These are phyloP conservation scores for Troides aeacus DNA, from an alignment of 2,888 invertebrate genomes.

Conservation along the genomic window DNA sequence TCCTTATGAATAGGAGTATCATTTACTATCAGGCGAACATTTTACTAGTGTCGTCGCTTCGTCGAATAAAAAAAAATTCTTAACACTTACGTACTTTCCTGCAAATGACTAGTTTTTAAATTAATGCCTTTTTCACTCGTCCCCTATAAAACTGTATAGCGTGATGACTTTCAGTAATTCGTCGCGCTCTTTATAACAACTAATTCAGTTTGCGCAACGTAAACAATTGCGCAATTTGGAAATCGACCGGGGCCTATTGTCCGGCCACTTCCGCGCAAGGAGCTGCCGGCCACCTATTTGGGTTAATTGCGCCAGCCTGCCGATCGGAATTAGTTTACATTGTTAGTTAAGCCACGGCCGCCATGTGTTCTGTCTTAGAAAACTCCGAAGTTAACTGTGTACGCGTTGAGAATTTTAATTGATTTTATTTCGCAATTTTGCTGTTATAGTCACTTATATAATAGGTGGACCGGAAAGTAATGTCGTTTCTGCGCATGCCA, in stretches of 20 bases:
- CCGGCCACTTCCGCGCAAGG: constrained; percentile 53
- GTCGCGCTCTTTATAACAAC: constrained; percentile 13
- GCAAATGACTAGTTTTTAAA: too few species aligned
- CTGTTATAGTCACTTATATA: not conserved
- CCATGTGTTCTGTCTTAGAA: constrained; percentile 18
- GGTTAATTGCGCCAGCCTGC: constrained; percentile 57
- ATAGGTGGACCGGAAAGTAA: too few species aligned
- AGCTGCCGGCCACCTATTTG: constrained; percentile 54
- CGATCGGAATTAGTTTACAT: constrained; percentile 36
- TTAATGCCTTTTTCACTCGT: too few species aligned
- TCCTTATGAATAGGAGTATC: too few species aligned
- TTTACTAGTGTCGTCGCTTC: too few species aligned
- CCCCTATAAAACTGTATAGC: not conserved
- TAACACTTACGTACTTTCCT: too few species aligned
- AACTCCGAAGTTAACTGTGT: not conserved
- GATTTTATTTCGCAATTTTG: not conserved
- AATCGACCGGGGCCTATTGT: constrained; percentile 39
- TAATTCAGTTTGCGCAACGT: constrained; percentile 25
- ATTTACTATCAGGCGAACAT: too few species aligned
- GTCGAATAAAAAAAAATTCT: too few species aligned
- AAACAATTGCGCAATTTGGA: constrained; percentile 33
- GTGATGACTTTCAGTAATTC: not conserved
- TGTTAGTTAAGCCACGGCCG: constrained; percentile 21
- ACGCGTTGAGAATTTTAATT: not conserved
- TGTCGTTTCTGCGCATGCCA: too few species aligned